These are phyloP conservation scores for Lophochroa leadbeateri DNA, from an alignment of 2,113 vertebrate genomes.

Conservation along the genomic window DNA sequence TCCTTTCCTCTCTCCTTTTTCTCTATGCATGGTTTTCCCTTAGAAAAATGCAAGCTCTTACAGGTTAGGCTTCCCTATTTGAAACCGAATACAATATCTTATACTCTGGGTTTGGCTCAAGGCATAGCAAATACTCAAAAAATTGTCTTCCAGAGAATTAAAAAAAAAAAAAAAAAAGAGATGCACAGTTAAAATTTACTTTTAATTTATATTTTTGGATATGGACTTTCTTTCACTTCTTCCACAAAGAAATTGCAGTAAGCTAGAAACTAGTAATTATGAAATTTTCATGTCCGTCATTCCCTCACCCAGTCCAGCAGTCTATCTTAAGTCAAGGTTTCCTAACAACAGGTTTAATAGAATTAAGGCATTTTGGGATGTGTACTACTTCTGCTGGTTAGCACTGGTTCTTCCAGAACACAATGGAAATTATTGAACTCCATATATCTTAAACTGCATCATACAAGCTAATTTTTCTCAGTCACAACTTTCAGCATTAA, in stretches of 20 bases:
- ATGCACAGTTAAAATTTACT: neutral
- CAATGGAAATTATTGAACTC: neutral
- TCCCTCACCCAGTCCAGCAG: neutral
- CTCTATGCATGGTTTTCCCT: neutral
- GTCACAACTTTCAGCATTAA: neutral
- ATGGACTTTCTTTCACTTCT: neutral
- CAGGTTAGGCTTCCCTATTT: neutral
- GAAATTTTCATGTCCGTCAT: neutral
- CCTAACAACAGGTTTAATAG: neutral
- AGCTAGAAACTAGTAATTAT: neutral
- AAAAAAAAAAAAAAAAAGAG: neutral
- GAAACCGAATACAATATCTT: neutral
- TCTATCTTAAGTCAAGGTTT: neutral
- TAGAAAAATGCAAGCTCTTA: neutral
- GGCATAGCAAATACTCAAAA: neutral
- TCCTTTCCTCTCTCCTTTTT: neutral
- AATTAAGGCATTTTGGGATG: neutral
- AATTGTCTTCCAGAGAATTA: neutral
- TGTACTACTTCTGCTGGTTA: neutral
- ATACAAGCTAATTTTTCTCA: neutral
- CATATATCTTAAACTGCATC: neutral
- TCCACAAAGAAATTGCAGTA: neutral
- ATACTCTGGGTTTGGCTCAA: neutral
- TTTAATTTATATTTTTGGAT: neutral
- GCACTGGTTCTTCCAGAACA: neutral